A percentile compares a stretch with the other conserved stretches of the same genome.
phyloP scores from a whole-genome alignment of 2,113 vertebrate species.

The Calyptommatus sinebrachiatus region DNA sequence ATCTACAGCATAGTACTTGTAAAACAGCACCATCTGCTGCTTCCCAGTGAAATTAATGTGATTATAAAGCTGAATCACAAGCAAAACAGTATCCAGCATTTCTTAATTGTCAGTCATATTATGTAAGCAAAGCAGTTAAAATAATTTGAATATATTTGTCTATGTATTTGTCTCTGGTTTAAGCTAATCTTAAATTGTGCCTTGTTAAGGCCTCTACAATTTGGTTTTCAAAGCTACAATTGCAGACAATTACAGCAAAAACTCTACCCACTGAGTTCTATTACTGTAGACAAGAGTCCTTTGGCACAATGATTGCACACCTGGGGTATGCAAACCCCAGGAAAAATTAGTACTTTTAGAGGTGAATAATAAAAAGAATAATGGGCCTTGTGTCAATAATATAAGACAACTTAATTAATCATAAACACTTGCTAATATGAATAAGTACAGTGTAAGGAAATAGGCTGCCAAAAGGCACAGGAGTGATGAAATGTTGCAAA shows the following conservation, averaged over 20 bases:
- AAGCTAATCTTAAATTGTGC: background rate
- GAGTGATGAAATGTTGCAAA: too few species aligned
- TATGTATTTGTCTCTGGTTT: too few species aligned
- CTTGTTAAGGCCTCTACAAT: background rate
- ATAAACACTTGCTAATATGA: too few species aligned
- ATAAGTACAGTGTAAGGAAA: too few species aligned
- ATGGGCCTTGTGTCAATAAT: too few species aligned
- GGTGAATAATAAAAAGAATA: too few species aligned
- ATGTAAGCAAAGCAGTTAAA: background rate
- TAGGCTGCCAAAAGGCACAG: too few species aligned
- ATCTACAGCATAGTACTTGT: background rate
- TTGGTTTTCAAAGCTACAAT: background rate
- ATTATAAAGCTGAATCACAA: background rate
- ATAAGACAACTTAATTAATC: too few species aligned
- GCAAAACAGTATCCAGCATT: background rate
- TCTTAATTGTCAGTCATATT: background rate
- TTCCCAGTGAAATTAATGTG: background rate
- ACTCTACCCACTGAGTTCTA: background rate
- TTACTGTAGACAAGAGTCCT: too few species aligned
- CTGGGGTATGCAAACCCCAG: too few species aligned
- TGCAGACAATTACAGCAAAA: background rate
- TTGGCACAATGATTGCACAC: background rate
- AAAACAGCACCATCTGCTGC: slow-evolving; percentile 10
- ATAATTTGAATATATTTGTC: background rate
- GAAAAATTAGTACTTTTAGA: too few species aligned